These are phyloP conservation scores for Mythimna ferrago DNA, from an alignment of 2,888 invertebrate species.

Conservation along the genomic window DNA sequence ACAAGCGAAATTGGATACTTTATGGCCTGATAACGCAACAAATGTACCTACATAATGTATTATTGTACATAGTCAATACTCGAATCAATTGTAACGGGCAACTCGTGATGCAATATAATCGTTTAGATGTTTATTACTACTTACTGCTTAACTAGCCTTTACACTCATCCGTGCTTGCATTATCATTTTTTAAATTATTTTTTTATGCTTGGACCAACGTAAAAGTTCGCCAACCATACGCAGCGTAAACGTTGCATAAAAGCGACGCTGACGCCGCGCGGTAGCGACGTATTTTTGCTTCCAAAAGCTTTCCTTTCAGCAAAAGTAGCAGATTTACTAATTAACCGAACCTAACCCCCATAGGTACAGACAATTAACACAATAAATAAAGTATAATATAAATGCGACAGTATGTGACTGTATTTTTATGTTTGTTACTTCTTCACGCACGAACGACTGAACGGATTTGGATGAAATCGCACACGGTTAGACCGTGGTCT, in stretches of 20 bases:
- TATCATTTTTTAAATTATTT: background rate
- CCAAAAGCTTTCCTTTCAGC: background rate
- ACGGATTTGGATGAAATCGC: too few relatives aligned
- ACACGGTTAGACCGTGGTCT: too few relatives aligned
- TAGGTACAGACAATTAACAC: too few relatives aligned
- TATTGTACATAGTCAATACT: constrained; percentile 45
- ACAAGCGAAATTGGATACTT: constrained; percentile 16
- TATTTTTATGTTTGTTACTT: too few relatives aligned
- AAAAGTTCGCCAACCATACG: background rate
- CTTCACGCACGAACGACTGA: too few relatives aligned
- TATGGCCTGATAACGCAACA: constrained; percentile 31
- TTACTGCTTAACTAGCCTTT: constrained; percentile 20
- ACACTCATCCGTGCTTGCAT: constrained; percentile 6
- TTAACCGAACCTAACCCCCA: too few relatives aligned
- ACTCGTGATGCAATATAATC: constrained; percentile 59
- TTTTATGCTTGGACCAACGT: background rate
- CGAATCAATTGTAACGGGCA: constrained; percentile 49
- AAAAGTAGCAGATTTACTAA: background rate
- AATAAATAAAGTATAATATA: too few relatives aligned
- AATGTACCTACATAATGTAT: constrained; percentile 11
- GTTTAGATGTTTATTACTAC: constrained; percentile 39
- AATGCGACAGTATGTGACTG: too few relatives aligned
- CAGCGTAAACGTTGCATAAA: background rate
- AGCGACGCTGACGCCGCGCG: background rate
- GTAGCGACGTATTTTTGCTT: background rate